phyloP scores from a whole-genome alignment of 2,113 vertebrate species.

The Podiceps cristatus region DNA sequence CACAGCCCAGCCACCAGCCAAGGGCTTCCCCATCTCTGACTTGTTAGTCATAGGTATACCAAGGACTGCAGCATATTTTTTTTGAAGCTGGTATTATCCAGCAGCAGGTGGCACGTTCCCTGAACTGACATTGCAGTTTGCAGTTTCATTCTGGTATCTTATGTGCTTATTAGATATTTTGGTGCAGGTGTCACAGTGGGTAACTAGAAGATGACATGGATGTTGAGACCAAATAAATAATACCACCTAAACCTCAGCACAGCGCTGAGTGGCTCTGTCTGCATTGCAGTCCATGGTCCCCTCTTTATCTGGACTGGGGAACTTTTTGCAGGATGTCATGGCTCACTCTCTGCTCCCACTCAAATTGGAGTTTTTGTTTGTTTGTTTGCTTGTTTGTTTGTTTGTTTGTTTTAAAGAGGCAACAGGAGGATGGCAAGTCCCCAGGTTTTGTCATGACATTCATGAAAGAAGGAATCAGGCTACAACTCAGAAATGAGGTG shows the following conservation, averaged over 20 bases:
- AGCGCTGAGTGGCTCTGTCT: background rate
- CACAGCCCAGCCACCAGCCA: background rate
- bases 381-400: background rate
- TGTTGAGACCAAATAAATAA: background rate
- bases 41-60: background rate
- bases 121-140: background rate
- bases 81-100: background rate
- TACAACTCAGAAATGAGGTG: background rate
- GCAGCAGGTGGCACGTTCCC: background rate
- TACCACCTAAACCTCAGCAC: background rate
- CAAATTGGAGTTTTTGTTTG: background rate
- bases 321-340: background rate
- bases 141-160: background rate
- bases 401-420: background rate
- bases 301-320: background rate
- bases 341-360: rapidly evolving
- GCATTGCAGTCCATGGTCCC: background rate
- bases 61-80: background rate
- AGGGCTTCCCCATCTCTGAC: background rate
- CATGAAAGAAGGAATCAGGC: background rate
- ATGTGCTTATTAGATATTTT: background rate
- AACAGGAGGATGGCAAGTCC: background rate
- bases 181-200: background rate
- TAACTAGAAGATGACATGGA: background rate
- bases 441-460: background rate